Percentiles rank a stretch among this genome's conserved stretches.
phyloP scores from a whole-genome alignment of 2,888 invertebrate species.

The Chloroclystis v-ata region DNA sequence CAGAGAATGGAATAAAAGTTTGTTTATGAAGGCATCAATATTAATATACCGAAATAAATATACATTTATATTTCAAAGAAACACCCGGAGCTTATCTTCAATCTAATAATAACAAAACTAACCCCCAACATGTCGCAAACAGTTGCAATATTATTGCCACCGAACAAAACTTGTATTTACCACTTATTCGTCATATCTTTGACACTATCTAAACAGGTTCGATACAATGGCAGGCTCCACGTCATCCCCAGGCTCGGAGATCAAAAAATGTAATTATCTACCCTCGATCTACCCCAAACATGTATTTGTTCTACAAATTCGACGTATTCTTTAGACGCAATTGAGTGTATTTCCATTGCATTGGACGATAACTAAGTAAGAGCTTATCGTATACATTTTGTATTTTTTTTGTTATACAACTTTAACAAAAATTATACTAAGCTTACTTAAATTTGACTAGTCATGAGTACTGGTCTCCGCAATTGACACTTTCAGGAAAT shows the following conservation, averaged over 20 bases:
- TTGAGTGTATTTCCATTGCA: constrained; percentile 48
- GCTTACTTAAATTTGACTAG: too few species aligned
- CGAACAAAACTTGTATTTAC: constrained; percentile 34
- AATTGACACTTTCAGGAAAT: too few species aligned
- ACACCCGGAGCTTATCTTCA: neutral
- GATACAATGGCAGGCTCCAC: constrained; percentile 49
- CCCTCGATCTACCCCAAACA: constrained; percentile 77
- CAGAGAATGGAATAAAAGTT: too few species aligned
- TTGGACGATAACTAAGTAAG: constrained; percentile 13
- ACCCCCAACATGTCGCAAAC: constrained; percentile 4
- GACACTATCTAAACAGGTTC: constrained; percentile 66
- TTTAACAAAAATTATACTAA: too few species aligned
- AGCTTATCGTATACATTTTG: too few species aligned
- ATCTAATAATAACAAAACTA: constrained; percentile 12
- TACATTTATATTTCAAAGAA: neutral
- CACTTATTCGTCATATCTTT: constrained; percentile 47
- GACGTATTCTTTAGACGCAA: constrained; percentile 69
- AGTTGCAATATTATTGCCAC: constrained; percentile 16
- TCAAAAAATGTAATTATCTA: constrained; percentile 79
- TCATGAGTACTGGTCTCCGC: too few species aligned
- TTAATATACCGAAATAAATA: neutral
- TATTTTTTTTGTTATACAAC: too few species aligned
- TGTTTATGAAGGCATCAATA: neutral
- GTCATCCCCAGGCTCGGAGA: constrained; percentile 67
- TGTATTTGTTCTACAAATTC: constrained; percentile 79